phyloP scores from a whole-genome alignment of 2,113 vertebrate species.

The Agapornis roseicollis region DNA sequence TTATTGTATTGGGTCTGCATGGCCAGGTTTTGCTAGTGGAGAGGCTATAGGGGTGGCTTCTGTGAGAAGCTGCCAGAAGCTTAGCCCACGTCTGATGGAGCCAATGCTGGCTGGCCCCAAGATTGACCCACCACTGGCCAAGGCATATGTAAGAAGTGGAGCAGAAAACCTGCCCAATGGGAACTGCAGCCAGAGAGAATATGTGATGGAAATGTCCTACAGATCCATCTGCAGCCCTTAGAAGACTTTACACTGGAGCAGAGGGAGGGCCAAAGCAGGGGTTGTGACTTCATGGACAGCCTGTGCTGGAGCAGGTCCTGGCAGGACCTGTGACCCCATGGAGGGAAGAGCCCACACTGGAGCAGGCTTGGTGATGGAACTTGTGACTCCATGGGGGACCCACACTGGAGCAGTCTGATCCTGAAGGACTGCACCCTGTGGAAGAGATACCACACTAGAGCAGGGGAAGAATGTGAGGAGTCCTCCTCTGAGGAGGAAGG shows the following conservation, averaged over 20 bases:
- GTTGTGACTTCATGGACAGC: not conserved
- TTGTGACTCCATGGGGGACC: rapidly evolving
- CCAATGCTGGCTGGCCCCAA: not conserved
- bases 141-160: not conserved
- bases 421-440: not conserved
- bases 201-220: not conserved
- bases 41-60: not conserved
- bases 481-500: not conserved
- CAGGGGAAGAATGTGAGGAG: not conserved
- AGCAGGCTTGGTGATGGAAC: rapidly evolving
- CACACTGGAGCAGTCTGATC: rapidly evolving
- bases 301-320: not conserved
- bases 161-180: not conserved
- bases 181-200: not conserved
- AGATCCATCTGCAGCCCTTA: not conserved
- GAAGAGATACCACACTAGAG: not conserved
- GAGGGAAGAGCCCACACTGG: not conserved
- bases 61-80: not conserved
- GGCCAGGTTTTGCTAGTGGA: not conserved
- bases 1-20: not conserved
- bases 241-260: not conserved
- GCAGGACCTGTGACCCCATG: not conserved
- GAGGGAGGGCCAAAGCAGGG: not conserved
- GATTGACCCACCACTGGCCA: rapidly evolving
- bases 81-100: not conserved